A percentile compares a stretch with the other conserved stretches of the same genome.
Conservation (phyloP, 2,888 invertebrate species). For the Drosophila robusta region DNA sequence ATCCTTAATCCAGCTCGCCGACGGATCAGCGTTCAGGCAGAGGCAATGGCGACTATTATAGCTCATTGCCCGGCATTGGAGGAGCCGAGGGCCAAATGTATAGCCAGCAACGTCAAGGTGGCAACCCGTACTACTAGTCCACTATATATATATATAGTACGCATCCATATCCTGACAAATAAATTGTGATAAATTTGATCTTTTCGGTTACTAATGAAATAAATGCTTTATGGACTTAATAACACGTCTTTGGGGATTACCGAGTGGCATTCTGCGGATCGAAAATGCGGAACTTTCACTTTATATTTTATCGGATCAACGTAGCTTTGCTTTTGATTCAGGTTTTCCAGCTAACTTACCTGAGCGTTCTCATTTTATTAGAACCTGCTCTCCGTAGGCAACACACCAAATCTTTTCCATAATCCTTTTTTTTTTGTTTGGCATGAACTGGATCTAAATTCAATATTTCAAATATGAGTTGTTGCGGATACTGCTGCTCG, state of each 20-base stretch:
- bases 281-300: no score
- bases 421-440: not conserved
- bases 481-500: no score
- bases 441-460: not conserved
- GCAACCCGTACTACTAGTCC: conserved; percentile 18
- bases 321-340: no score
- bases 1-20: conserved; percentile 42
- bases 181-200: conserved; percentile 2
- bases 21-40: conserved; percentile 45
- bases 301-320: no score
- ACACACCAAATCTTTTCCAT: not conserved
- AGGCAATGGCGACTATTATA: conserved; percentile 66
- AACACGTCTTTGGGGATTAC: no score
- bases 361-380: no score
- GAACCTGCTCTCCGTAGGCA: not conserved
- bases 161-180: not conserved
- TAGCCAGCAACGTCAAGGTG: conserved; percentile 1
- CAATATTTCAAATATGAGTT: not conserved
- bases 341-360: no score
- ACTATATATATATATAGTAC: not conserved
- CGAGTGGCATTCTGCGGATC: no score
- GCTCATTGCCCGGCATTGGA: conserved; percentile 55
- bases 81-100: conserved; percentile 25
- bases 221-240: not conserved
- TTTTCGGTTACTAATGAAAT: not conserved